Percentiles rank a stretch among this genome's conserved stretches.
phyloP scores from a whole-genome alignment of 2,888 invertebrate genomes.

The Deilephila porcellus region DNA sequence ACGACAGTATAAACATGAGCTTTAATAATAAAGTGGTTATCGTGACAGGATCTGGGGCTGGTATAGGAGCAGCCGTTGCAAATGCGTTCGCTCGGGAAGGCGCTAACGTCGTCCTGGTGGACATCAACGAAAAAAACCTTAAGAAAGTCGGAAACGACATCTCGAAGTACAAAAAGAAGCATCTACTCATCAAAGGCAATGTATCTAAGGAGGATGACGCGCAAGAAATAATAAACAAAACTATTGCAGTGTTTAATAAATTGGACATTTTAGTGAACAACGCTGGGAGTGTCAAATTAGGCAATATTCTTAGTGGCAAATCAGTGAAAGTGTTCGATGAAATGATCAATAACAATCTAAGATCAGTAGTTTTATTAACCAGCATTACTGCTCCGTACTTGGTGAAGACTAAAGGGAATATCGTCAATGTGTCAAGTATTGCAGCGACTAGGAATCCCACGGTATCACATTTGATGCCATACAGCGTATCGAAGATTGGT shows the following conservation, averaged over 20 bases:
- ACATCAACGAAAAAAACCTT: constrained; percentile 24
- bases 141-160: constrained; percentile 9
- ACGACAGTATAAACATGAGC: constrained; percentile 29
- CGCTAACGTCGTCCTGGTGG: constrained; percentile 26
- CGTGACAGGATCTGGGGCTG: constrained; percentile 49
- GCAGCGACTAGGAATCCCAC: constrained; percentile 26
- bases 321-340: constrained; percentile 42
- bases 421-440: constrained; percentile 95
- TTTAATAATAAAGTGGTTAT: constrained; percentile 48
- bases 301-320: constrained; percentile 36
- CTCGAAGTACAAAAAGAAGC: constrained; percentile 16
- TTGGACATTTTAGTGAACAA: constrained; percentile 49
- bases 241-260: constrained; percentile 42
- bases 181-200: constrained; percentile 40
- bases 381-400: constrained; percentile 41
- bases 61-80: constrained; percentile 44
- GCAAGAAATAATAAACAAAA: constrained; percentile 37
- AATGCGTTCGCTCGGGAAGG: constrained; percentile 17
- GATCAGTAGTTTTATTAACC: constrained; percentile 39
- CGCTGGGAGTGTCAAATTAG: constrained; percentile 39
- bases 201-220: constrained; percentile 41
- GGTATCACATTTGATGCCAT: constrained; percentile 80
- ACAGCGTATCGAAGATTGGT: constrained; percentile 36
- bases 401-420: constrained; percentile 75
- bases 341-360: constrained; percentile 41